Percentiles rank a stretch among this genome's conserved stretches.
Evolutionary conservation across 2,888 invertebrate species (phyloP).

Genomic region (Mythimna ferrago): DNA sequence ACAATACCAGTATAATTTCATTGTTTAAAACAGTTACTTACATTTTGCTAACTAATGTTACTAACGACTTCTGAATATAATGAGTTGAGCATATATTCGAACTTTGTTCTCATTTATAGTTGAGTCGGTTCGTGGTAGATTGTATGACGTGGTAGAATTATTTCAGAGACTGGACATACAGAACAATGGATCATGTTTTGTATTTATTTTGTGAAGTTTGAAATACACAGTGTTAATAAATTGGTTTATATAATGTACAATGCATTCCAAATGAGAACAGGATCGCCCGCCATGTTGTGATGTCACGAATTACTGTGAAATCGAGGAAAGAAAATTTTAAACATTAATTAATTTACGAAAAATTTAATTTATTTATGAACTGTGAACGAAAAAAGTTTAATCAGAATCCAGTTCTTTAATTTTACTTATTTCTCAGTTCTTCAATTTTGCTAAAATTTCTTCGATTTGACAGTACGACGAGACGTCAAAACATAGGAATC

Average conservation of each 20-base stretch:
- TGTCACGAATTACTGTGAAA: too few relatives aligned
- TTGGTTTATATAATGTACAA: not conserved
- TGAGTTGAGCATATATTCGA: slow-evolving; percentile 44
- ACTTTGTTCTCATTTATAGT: slow-evolving; percentile 48
- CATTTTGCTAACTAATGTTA: slow-evolving; percentile 42
- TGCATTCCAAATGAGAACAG: too few relatives aligned
- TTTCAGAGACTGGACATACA: slow-evolving; percentile 20
- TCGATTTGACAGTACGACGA: too few relatives aligned
- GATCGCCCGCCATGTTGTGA: too few relatives aligned
- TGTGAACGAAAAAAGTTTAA: too few relatives aligned
- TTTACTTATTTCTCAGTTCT: too few relatives aligned
- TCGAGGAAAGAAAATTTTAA: too few relatives aligned
- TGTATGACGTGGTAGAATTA: slow-evolving; percentile 37
- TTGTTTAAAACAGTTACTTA: slow-evolving; percentile 40
- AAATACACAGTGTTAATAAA: not conserved
- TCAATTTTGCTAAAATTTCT: too few relatives aligned
- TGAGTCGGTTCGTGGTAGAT: slow-evolving; percentile 16
- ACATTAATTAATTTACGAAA: too few relatives aligned
- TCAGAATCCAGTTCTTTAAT: too few relatives aligned
- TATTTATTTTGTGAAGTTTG: slow-evolving; percentile 28
- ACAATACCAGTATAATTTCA: slow-evolving; percentile 15
- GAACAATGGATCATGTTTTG: slow-evolving; percentile 30
- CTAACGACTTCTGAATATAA: slow-evolving; percentile 39
- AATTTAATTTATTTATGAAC: too few relatives aligned
- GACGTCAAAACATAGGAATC: too few relatives aligned